A percentile compares a stretch with the other conserved stretches of the same genome.
Conservation (phyloP, 2,113 vertebrate genomes). For the Erythrocebus patas region DNA sequence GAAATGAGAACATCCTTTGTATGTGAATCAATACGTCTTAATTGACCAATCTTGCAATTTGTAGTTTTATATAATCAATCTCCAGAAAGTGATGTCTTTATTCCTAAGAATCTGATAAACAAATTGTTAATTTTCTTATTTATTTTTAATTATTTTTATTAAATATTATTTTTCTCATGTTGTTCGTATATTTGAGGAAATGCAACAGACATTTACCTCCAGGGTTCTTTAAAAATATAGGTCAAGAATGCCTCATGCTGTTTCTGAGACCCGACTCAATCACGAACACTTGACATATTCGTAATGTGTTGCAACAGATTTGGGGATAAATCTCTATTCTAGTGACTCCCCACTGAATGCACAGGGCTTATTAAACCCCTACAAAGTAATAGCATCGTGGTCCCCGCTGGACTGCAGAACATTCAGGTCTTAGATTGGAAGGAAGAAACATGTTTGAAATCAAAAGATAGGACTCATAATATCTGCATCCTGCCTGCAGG, state of each 20-base stretch:
- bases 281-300: not conserved
- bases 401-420: not conserved
- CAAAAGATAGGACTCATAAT: not conserved
- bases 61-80: not conserved
- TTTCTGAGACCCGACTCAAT: not conserved
- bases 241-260: not conserved
- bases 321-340: not conserved
- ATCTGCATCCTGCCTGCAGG: not conserved
- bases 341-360: conserved; percentile 1
- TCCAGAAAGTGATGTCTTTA: not conserved
- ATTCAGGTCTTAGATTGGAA: conserved; percentile 17
- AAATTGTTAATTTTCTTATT: not conserved
- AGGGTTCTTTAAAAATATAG: not conserved
- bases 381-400: not conserved
- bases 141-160: not conserved
- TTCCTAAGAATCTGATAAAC: not conserved
- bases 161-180: not conserved
- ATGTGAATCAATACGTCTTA: not conserved
- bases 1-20: not conserved
- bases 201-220: not conserved
- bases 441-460: not conserved
- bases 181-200: not conserved
- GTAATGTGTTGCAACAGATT: not conserved
- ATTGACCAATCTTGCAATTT: not conserved
- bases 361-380: not conserved